Conservation (phyloP, 2,888 invertebrate genomes). For the Drosophila parthenogenetica region DNA sequence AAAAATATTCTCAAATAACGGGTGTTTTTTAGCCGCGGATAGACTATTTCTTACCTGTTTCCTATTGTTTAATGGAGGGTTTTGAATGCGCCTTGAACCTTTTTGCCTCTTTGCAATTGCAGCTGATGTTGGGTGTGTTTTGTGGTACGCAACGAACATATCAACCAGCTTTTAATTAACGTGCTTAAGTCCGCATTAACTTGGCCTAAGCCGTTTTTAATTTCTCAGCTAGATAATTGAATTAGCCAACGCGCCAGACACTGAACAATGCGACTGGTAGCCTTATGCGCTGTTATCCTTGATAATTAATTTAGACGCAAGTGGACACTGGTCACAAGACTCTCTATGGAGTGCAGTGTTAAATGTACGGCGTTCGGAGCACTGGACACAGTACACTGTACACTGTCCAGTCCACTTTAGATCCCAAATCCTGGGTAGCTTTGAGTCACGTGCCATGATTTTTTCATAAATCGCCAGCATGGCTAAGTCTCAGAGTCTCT, state of each 20-base stretch:
- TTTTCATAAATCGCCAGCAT: constrained; percentile 75
- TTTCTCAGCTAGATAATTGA: constrained; percentile 75
- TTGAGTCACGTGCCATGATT: constrained; percentile 74
- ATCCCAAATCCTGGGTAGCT: constrained; percentile 61
- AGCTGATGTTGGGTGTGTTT: constrained; percentile 42
- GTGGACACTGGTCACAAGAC: constrained; percentile 48
- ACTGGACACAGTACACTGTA: background rate
- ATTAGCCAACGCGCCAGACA: constrained; percentile 64
- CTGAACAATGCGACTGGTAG: constrained; percentile 30
- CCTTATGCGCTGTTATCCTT: constrained; percentile 73
- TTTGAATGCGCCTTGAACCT: constrained; percentile 27
- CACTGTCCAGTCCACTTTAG: constrained; percentile 20
- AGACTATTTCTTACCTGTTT: background rate
- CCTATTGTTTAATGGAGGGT: background rate
- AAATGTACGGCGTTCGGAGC: too few relatives aligned
- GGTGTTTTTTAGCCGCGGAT: background rate
- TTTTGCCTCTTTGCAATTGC: constrained; percentile 59
- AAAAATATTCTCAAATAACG: background rate
- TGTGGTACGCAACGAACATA: constrained; percentile 35
- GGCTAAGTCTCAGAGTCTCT: constrained; percentile 42
- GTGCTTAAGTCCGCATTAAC: constrained; percentile 79
- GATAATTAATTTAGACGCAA: constrained; percentile 81
- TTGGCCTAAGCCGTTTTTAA: constrained; percentile 80
- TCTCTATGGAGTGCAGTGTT: constrained; percentile 2
- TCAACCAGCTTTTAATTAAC: constrained; percentile 77